Evolutionary conservation across 2,113 vertebrate species (phyloP).

Genomic region (Murina feae): DNA sequence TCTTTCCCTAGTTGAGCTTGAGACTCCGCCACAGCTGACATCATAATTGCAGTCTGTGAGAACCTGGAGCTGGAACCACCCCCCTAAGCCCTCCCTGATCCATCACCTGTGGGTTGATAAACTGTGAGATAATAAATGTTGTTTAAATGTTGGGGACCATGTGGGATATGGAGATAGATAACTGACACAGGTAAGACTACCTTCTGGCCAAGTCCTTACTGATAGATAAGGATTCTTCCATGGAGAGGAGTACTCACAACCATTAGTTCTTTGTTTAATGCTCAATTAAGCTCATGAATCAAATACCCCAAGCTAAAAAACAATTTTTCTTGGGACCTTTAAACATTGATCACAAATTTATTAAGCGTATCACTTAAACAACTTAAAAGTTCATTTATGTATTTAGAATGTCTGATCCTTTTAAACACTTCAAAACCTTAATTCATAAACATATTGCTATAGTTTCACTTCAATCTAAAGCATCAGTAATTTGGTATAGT

Average conservation of each 20-base stretch:
- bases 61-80: neutral
- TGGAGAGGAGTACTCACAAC: neutral
- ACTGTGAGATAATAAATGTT: neutral
- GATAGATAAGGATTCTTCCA: neutral
- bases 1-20: neutral
- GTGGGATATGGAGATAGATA: neutral
- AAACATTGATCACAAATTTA: conserved; percentile 35
- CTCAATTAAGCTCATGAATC: conserved; percentile 24
- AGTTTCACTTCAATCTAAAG: neutral
- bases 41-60: neutral
- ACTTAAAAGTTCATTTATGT: neutral
- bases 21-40: neutral
- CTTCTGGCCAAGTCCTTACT: neutral
- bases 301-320: neutral
- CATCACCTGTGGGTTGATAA: neutral
- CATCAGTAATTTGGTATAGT: neutral
- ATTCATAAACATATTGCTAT: neutral
- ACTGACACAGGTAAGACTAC: neutral
- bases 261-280: conserved; percentile 28
- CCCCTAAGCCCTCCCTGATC: neutral
- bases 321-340: conserved; percentile 11
- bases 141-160: neutral
- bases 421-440: conserved; percentile 12
- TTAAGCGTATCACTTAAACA: conserved; percentile 1
- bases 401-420: neutral